Evolutionary conservation across 2,888 invertebrate species (phyloP), one percentile per base, ranked within the genome.

Genomic region (Spicauda simplicius): DNA sequence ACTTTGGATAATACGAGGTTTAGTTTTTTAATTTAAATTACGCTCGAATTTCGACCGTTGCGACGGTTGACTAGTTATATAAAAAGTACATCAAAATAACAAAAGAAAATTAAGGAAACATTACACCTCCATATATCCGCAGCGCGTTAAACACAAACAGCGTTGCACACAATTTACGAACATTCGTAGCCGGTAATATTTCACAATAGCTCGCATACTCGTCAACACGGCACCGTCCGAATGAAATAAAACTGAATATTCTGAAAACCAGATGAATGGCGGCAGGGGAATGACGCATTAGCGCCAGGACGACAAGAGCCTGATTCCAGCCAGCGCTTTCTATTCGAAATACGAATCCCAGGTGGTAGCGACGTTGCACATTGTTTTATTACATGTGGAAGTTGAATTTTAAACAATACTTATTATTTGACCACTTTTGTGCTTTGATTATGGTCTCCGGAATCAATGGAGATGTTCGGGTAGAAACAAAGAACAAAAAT

Each of bases 231-330:
- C 19, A 48, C 54, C 11, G 69, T 68, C 25, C 45, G 56, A 67
- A 68, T 68, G 73, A 74, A 76, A 78, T 77, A 77, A 79, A 79
- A 79, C 78, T 76, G 77, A 77, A 78, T 77, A 76, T 77, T 74
- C 75, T 72, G 71, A 72, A 77, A 76, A 75, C 74, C 73, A 73
- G 72, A 70, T 68, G 71, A 75, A 74, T 67, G 61, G 61, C 61
- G 61, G 76, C 76, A 74, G 64, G 72, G 71, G 70, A 64, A 69
- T 81, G 85, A 86, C 84, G 82, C 83, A 85, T 87, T 86, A 87
- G 81, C 82, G 73, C 76, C 73, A 72, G 78, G 82, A 78, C 86
- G 82, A 78, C 86, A 80, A 80, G 78, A 78, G 77, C 71, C 78
- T 82, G 85, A 82, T 86, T 85, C 82, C 79, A 81, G 78, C 72